Percentiles rank a stretch among this genome's conserved stretches.
These are phyloP conservation scores for Coryphaenoides rupestris DNA, from an alignment of 2,113 vertebrate species.

Conservation along the genomic window DNA sequence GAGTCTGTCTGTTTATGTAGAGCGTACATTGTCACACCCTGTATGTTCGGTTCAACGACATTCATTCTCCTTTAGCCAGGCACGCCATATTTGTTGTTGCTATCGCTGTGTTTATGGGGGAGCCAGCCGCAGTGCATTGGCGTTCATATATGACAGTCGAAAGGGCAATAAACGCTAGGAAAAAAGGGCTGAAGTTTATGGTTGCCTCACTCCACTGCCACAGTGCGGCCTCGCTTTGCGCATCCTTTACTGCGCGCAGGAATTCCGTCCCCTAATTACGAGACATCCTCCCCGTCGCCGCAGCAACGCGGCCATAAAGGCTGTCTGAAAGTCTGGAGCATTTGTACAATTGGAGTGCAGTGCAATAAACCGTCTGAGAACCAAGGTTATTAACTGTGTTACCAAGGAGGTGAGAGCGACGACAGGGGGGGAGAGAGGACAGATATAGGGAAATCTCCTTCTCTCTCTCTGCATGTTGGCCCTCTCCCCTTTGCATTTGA, in stretches of 20 bases:
- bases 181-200: slow-evolving; percentile 77
- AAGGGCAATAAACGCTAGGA: slow-evolving; percentile 69
- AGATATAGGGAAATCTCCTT: slow-evolving; percentile 44
- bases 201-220: slow-evolving; percentile 71
- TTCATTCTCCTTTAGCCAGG: slow-evolving; percentile 47
- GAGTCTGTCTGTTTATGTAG: no score
- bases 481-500: slow-evolving; percentile 47
- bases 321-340: slow-evolving; percentile 79
- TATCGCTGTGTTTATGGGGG: slow-evolving; percentile 69
- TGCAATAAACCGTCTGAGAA: slow-evolving; percentile 82
- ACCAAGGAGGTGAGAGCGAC: slow-evolving; percentile 74
- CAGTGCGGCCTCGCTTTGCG: slow-evolving; percentile 78
- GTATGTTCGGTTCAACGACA: slow-evolving; percentile 45
- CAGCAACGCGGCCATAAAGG: slow-evolving; percentile 88
- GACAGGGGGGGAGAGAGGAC: slow-evolving; percentile 51
- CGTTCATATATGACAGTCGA: slow-evolving; percentile 76
- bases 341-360: slow-evolving; percentile 84
- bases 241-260: slow-evolving; percentile 82
- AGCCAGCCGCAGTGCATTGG: slow-evolving; percentile 66
- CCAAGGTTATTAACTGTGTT: slow-evolving; percentile 80
- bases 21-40: slow-evolving; percentile 8
- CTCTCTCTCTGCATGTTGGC: slow-evolving; percentile 33
- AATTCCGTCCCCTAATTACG: slow-evolving; percentile 93
- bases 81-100: slow-evolving; percentile 70
- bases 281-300: slow-evolving; percentile 85